These are phyloP conservation scores for Anas acuta DNA, from an alignment of 2,797 vertebrate species.

Conservation along the genomic window DNA sequence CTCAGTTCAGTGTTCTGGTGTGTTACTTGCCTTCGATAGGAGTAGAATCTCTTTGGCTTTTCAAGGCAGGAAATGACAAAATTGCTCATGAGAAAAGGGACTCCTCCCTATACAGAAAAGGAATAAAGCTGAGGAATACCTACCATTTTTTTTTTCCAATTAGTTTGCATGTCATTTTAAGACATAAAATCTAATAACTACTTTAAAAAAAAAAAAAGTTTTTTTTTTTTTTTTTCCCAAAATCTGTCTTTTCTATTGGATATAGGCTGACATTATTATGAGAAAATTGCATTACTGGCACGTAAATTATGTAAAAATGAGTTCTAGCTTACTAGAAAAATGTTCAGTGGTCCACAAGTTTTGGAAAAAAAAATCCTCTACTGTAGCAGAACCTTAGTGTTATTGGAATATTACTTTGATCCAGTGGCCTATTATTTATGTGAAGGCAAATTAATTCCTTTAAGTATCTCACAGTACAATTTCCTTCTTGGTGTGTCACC, in stretches of 20 bases:
- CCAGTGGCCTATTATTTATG: background rate
- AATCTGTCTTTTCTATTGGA: background rate
- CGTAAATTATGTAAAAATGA: background rate
- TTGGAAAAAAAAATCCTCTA: background rate
- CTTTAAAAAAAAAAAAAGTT: background rate
- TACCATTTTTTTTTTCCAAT: background rate
- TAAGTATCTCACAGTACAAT: background rate
- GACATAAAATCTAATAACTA: background rate
- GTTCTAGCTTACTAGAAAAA: background rate
- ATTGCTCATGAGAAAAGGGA: background rate
- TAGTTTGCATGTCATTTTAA: background rate
- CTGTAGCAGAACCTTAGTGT: background rate
- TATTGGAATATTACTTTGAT: background rate
- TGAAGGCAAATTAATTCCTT: background rate
- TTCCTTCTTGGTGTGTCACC: background rate
- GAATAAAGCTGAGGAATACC: background rate
- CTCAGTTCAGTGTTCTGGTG: background rate
- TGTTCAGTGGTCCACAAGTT: background rate
- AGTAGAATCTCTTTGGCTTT: background rate
- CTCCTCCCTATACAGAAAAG: background rate
- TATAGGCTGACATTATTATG: background rate
- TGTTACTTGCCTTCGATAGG: background rate
- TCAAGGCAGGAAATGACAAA: background rate
- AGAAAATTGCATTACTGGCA: background rate
- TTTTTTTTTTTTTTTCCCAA: too few relatives aligned